These are phyloP conservation scores for Reinhardtius hippoglossoides DNA, from an alignment of 2,113 vertebrate species.

Conservation along the genomic window DNA sequence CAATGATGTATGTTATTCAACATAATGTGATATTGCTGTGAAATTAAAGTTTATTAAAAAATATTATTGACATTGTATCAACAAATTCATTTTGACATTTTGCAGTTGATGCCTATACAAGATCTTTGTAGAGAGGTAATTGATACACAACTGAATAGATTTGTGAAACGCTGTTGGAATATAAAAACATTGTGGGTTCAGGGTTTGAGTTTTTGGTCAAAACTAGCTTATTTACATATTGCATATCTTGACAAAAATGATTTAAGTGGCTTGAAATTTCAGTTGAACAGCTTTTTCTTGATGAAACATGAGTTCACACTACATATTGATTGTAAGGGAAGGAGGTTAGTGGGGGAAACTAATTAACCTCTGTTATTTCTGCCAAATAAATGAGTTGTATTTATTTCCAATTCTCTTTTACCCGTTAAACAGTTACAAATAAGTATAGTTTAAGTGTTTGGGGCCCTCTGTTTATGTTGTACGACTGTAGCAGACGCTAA, in stretches of 20 bases:
- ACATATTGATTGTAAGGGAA: too few species aligned
- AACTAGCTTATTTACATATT: not conserved
- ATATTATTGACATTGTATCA: not conserved
- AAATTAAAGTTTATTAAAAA: not conserved
- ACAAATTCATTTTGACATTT: not conserved
- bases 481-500: too few species aligned
- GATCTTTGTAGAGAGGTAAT: not conserved
- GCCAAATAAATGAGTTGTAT: too few species aligned
- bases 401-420: too few species aligned
- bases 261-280: not conserved
- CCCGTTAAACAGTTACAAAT: too few species aligned
- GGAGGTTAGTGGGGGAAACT: too few species aligned
- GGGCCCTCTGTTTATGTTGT: too few species aligned
- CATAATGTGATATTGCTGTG: not conserved
- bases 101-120: not conserved
- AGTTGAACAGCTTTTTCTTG: not conserved
- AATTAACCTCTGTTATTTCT: too few species aligned
- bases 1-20: conserved; percentile 4
- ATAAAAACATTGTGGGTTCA: not conserved
- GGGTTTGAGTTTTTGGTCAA: not conserved
- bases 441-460: too few species aligned
- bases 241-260: not conserved
- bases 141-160: not conserved
- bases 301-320: too few species aligned
- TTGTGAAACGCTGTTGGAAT: not conserved